phyloP scores from a whole-genome alignment of 2,888 invertebrate species.

The Diaprepes abbreviatus region DNA sequence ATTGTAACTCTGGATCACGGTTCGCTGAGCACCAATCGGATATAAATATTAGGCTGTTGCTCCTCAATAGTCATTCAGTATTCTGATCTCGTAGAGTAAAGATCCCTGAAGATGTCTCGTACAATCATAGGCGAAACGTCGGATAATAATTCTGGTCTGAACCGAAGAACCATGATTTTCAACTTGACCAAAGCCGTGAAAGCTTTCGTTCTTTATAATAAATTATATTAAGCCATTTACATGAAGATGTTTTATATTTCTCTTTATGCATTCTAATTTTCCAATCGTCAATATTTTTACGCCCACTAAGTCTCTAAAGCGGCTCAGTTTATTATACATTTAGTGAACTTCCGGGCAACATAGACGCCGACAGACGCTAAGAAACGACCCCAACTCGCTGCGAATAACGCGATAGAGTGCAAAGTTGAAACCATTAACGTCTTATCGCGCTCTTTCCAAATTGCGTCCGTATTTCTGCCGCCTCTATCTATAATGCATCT shows the following conservation, averaged over 20 bases:
- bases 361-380: conserved; percentile 52
- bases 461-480: conserved; percentile 69
- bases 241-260: not conserved
- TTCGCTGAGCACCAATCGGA: too few species aligned
- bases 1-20: too few species aligned
- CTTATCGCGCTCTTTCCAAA: conserved; percentile 69
- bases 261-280: not conserved
- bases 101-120: too few species aligned
- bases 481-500: conserved; percentile 68
- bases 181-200: too few species aligned
- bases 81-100: too few species aligned
- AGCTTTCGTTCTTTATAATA: too few species aligned
- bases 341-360: conserved; percentile 24
- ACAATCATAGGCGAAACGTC: too few species aligned
- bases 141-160: too few species aligned
- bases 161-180: too few species aligned
- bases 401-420: conserved; percentile 70
- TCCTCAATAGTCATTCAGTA: too few species aligned
- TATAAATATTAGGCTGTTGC: too few species aligned
- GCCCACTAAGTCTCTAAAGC: conserved; percentile 3
- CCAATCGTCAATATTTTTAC: conserved; percentile 8
- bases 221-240: too few species aligned
- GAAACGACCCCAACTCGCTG: conserved; percentile 56
- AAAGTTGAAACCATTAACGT: conserved; percentile 74
- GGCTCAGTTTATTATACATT: conserved; percentile 26